Percentiles rank a stretch among this genome's conserved stretches.
Evolutionary conservation across 2,888 invertebrate genomes (phyloP).

Genomic region (Theodoxus fluviatilis): DNA sequence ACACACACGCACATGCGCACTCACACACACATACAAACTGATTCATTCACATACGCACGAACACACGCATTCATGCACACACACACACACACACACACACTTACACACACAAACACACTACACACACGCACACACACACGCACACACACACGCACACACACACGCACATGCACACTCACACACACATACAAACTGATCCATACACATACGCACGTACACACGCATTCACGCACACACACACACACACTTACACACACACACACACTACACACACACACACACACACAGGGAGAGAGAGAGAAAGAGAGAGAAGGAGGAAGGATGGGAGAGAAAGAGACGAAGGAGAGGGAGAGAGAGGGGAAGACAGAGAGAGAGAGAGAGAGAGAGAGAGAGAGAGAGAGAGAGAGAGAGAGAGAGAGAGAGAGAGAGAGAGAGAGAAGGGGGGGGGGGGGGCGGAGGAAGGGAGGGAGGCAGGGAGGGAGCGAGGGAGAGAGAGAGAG

Average conservation of each 20-base stretch:
- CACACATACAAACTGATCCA: constrained; percentile 13
- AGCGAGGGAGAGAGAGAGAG: neutral
- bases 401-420: neutral
- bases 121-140: constrained; percentile 3
- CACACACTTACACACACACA: constrained; percentile 12
- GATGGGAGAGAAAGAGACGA: neutral
- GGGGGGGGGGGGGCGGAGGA: neutral
- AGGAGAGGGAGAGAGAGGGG: neutral
- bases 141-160: constrained; percentile 9
- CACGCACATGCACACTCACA: neutral
- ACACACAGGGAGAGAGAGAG: constrained; percentile 6
- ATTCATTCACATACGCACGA: neutral
- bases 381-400: neutral
- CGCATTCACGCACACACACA: neutral
- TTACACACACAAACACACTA: neutral
- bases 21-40: constrained; percentile 4
- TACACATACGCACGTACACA: constrained; percentile 6
- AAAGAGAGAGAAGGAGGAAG: neutral
- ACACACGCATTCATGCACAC: neutral
- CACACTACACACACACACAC: constrained; percentile 19
- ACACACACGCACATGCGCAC: constrained; percentile 4
- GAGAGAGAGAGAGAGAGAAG: neutral
- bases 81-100: neutral
- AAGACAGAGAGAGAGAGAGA: neutral
- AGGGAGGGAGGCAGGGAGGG: neutral